phyloP scores from a whole-genome alignment of 2,113 vertebrate genomes.

The Pogonocichla stellata region DNA sequence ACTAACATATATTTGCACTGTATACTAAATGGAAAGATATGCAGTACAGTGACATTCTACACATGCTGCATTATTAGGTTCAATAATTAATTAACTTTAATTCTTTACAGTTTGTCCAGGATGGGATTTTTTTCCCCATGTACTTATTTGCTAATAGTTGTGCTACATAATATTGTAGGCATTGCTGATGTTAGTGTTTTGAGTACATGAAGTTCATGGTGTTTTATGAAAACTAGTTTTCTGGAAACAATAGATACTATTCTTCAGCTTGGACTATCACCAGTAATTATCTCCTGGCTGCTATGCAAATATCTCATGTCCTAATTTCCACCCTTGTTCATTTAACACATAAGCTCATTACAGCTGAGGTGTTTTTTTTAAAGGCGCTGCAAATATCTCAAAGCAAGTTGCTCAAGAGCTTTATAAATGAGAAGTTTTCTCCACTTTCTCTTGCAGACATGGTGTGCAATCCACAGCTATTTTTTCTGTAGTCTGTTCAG shows the following conservation, averaged over 20 bases:
- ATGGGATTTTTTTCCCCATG: background rate
- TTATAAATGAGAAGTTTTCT: background rate
- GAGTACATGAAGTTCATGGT: conserved; percentile 19
- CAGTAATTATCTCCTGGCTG: conserved; percentile 33
- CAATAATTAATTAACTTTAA: background rate
- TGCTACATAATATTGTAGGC: background rate
- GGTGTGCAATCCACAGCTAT: background rate
- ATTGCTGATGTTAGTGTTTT: background rate
- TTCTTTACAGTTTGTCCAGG: background rate
- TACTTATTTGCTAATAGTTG: background rate
- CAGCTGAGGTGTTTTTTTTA: conserved; percentile 12
- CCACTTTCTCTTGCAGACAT: background rate
- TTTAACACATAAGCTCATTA: conserved; percentile 30
- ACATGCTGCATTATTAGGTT: background rate
- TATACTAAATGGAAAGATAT: background rate
- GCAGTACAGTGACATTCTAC: background rate
- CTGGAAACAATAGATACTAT: conserved; percentile 41
- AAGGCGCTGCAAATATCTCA: background rate
- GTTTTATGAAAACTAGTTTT: conserved; percentile 17
- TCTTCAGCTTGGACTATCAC: conserved; percentile 30
- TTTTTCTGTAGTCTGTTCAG: background rate
- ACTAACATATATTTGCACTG: background rate
- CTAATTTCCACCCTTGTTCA: conserved; percentile 33
- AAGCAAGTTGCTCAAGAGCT: background rate
- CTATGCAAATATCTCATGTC: conserved; percentile 40